Conservation (phyloP, 2,113 vertebrate species). For the cat (Felis catus) region DNA sequence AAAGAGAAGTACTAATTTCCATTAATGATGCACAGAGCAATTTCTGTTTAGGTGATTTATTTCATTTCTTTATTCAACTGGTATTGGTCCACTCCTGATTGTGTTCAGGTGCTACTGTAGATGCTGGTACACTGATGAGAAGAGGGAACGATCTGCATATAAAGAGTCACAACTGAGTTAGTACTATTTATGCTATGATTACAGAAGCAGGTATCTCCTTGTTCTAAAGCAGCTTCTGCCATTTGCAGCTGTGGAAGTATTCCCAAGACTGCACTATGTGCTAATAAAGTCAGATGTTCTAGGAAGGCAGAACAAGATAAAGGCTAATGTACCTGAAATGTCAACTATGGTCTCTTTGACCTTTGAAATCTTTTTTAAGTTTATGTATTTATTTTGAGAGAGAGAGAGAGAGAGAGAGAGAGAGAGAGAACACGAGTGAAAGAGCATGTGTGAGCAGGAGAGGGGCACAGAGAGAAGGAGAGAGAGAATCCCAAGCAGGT, state of each 20-base stretch:
- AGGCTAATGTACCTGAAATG: background rate
- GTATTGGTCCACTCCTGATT: background rate
- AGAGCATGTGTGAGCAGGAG: too few species aligned
- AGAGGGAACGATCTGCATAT: background rate
- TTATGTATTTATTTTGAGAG: too few species aligned
- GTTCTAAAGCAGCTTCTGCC: background rate
- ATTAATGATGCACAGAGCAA: background rate
- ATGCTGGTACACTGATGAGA: background rate
- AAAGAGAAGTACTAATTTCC: background rate
- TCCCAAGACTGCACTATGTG: background rate
- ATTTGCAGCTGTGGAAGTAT: background rate
- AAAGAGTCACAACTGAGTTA: background rate
- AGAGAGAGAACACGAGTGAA: too few species aligned
- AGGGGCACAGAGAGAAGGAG: too few species aligned
- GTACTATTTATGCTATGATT: background rate
- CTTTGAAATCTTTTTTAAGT: background rate
- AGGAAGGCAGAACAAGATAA: background rate
- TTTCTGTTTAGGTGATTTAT: conserved; percentile 8
- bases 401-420: too few species aligned
- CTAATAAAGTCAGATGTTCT: background rate
- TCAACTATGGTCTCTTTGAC: background rate
- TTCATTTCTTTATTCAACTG: background rate
- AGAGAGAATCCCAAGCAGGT: too few species aligned
- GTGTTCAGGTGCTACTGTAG: background rate
- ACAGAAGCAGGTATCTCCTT: background rate